Percentiles rank a stretch among this genome's conserved stretches.
phyloP scores from a whole-genome alignment of 2,888 invertebrate species.

The Homarus gammarus region DNA sequence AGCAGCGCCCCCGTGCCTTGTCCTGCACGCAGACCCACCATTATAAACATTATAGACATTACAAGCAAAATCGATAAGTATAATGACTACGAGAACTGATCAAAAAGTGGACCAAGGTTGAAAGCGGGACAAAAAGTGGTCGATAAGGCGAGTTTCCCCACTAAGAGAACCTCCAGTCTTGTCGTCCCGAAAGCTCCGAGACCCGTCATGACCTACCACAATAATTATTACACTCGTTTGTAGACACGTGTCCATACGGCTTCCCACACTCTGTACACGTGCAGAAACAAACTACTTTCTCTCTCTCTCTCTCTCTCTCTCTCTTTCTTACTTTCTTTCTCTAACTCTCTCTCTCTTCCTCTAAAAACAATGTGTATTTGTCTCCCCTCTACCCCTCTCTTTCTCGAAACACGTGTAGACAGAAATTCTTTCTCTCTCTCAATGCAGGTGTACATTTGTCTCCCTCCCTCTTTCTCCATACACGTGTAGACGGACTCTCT shows the following conservation, averaged over 20 bases:
- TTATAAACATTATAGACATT: slow-evolving; percentile 4
- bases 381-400: background rate
- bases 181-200: background rate
- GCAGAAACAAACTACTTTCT: no score
- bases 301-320: background rate
- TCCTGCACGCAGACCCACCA: background rate
- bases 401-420: background rate
- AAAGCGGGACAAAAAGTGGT: slow-evolving; percentile 1
- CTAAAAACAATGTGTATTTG: background rate
- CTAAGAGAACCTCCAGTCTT: background rate
- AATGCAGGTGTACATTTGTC: background rate
- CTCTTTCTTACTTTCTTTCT: background rate
- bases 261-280: no score
- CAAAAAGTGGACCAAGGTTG: slow-evolving; percentile 1
- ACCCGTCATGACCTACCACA: background rate
- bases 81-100: slow-evolving; percentile 1
- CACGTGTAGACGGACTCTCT: background rate
- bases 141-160: background rate
- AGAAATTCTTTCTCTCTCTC: slow-evolving; percentile 10
- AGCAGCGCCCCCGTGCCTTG: background rate
- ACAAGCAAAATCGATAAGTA: slow-evolving; percentile 4
- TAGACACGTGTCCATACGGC: background rate
- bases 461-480: background rate
- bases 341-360: background rate
- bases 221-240: background rate